Conservation (phyloP, 1,140 invertebrate genomes). For the Scaptomyza graminum region DNA sequence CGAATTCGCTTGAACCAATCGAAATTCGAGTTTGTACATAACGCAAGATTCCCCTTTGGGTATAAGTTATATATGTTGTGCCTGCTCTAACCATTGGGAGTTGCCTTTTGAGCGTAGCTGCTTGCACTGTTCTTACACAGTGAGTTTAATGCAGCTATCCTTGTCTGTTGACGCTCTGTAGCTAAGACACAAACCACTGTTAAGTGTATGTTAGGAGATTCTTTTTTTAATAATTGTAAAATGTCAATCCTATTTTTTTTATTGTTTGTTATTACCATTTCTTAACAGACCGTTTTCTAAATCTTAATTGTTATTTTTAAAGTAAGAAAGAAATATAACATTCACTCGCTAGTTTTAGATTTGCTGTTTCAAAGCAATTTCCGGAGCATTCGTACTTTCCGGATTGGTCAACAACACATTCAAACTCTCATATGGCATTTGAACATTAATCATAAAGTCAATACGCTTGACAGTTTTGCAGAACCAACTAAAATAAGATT, state of each 20-base stretch:
- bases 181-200: constrained; percentile 56
- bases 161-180: constrained; percentile 7
- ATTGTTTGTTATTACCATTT: neutral
- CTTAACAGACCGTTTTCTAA: too few species aligned
- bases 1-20: constrained; percentile 24
- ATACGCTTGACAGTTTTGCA: constrained; percentile 13
- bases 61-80: neutral
- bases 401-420: constrained; percentile 1
- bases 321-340: too few species aligned
- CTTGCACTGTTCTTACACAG: constrained; percentile 10
- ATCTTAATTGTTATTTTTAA: too few species aligned
- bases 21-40: constrained; percentile 29
- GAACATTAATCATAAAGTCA: constrained; percentile 38
- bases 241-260: neutral
- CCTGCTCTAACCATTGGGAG: constrained; percentile 5
- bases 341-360: too few species aligned
- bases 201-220: constrained; percentile 16
- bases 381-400: constrained; percentile 4
- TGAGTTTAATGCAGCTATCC: constrained; percentile 1
- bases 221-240: neutral
- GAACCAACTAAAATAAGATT: neutral
- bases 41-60: constrained; percentile 44
- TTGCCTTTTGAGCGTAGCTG: neutral
- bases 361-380: constrained; percentile 14
- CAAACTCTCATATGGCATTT: constrained; percentile 11